These are phyloP conservation scores for Liodrosophila aerea DNA, from an alignment of 2,888 invertebrate genomes.

Conservation along the genomic window DNA sequence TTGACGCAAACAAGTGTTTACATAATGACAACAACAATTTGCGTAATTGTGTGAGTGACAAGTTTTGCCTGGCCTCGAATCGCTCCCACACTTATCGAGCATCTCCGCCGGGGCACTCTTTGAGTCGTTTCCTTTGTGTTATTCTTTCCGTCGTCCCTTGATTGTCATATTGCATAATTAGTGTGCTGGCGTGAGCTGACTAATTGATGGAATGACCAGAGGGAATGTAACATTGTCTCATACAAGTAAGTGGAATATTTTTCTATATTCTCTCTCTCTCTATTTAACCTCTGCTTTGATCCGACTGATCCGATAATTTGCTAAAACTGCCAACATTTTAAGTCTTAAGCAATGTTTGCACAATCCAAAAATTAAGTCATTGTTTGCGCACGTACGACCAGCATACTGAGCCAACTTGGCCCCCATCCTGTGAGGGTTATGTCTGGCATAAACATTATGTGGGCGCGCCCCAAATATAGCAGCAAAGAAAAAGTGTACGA, in stretches of 20 bases:
- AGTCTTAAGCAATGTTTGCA: conserved; percentile 6
- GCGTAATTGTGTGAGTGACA: conserved; percentile 66
- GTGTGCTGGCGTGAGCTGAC: conserved; percentile 37
- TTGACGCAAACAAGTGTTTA: conserved; percentile 78
- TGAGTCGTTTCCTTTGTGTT: conserved; percentile 8
- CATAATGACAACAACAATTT: conserved; percentile 78
- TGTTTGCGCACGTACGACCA: conserved; percentile 21
- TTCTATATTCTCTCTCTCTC: no score
- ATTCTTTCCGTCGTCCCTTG: conserved; percentile 16
- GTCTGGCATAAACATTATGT: conserved; percentile 29
- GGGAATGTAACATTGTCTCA: not conserved
- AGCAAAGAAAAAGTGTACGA: not conserved
- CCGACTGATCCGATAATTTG: conserved; percentile 7
- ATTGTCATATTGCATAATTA: conserved; percentile 50
- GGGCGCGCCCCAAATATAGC: conserved; percentile 11
- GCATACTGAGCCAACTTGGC: conserved; percentile 14
- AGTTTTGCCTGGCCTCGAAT: conserved; percentile 12
- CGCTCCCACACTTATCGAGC: conserved; percentile 1
- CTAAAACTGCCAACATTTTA: conserved; percentile 19
- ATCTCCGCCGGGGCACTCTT: not conserved
- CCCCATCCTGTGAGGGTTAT: conserved; percentile 18
- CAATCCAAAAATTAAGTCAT: conserved; percentile 17
- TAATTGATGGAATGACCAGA: conserved; percentile 35
- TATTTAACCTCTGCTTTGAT: conserved; percentile 11
- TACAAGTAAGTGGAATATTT: not conserved